phyloP scores from a whole-genome alignment of 1,140 invertebrate species.

The Magallana gigas region DNA sequence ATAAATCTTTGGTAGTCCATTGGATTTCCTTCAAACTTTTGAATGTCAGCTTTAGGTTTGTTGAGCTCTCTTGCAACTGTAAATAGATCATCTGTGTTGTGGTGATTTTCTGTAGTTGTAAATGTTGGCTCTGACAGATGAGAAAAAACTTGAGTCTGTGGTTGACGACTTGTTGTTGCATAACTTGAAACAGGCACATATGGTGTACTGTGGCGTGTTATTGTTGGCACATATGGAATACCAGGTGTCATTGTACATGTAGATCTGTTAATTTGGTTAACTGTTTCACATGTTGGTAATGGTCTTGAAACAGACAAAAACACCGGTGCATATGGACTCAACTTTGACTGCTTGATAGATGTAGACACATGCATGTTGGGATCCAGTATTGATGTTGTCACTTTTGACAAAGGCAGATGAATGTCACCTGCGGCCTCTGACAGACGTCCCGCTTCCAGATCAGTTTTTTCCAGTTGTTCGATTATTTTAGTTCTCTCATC shows the following conservation, averaged over 20 bases:
- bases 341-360: not conserved
- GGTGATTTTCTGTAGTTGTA: no score
- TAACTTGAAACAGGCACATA: not conserved
- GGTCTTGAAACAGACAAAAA: not conserved
- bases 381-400: not conserved
- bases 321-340: conserved; percentile 6
- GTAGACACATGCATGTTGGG: not conserved
- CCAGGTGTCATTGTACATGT: not conserved
- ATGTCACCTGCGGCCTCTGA: not conserved
- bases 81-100: no score
- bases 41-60: no score
- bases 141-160: no score
- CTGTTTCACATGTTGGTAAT: not conserved
- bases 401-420: not conserved
- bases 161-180: no score
- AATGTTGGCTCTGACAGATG: no score
- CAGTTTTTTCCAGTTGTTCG: conserved; percentile 46
- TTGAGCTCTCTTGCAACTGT: no score
- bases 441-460: not conserved
- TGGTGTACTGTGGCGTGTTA: not conserved
- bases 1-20: conserved; percentile 48
- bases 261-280: not conserved
- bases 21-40: no score
- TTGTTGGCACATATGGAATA: not conserved
- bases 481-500: conserved; percentile 49